phyloP scores from a whole-genome alignment of 2,888 invertebrate species.

The Drosophila paramelanica region DNA sequence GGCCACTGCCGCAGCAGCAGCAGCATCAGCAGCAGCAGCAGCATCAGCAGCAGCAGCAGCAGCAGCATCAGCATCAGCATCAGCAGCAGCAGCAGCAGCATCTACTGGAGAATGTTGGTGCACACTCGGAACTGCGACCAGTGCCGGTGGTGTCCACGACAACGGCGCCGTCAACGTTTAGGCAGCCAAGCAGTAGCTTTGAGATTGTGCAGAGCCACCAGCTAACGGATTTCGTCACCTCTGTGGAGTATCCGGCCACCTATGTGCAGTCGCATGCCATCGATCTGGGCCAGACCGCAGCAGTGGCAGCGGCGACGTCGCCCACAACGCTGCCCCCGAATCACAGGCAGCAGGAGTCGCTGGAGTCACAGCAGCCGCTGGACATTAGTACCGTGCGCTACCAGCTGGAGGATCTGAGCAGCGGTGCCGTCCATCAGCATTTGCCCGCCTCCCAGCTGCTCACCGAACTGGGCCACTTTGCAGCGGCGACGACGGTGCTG shows the following conservation, averaged over 20 bases:
- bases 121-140: constrained; percentile 79
- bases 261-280: constrained; percentile 86
- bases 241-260: constrained; percentile 90
- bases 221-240: constrained; percentile 89
- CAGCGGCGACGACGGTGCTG: constrained; percentile 47
- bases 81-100: constrained; percentile 22
- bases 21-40: constrained; percentile 43
- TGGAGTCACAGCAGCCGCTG: constrained; percentile 16
- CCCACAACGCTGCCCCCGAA: constrained; percentile 73
- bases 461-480: constrained; percentile 71
- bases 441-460: constrained; percentile 80
- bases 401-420: constrained; percentile 72
- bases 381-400: constrained; percentile 72
- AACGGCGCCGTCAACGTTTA: constrained; percentile 13
- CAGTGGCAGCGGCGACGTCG: constrained; percentile 87
- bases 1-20: constrained; percentile 40
- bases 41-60: constrained; percentile 21
- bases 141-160: constrained; percentile 55
- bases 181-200: constrained; percentile 65
- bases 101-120: constrained; percentile 71
- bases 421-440: constrained; percentile 70
- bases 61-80: constrained; percentile 18
- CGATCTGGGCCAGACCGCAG: constrained; percentile 86
- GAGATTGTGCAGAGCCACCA: constrained; percentile 87
- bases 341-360: constrained; percentile 28